These are phyloP conservation scores for Euphydryas editha DNA, from an alignment of 2,888 invertebrate genomes.

Conservation along the genomic window DNA sequence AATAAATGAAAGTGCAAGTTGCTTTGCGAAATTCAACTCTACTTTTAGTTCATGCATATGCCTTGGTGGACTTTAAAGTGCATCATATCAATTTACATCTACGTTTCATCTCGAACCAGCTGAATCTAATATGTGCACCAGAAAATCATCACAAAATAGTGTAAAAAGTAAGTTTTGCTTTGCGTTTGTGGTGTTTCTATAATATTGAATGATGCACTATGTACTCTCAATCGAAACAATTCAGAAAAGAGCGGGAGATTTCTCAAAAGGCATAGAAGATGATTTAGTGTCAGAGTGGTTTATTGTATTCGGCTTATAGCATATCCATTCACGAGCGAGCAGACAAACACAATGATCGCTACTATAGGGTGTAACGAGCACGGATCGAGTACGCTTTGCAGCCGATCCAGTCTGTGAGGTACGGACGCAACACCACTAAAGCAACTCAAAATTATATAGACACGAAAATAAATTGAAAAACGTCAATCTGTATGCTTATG, in stretches of 20 bases:
- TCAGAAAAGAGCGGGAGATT: constrained; percentile 71
- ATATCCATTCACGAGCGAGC: constrained; percentile 78
- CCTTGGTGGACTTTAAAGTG: constrained; percentile 77
- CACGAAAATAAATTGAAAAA: constrained; percentile 82
- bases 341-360: constrained; percentile 82
- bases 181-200: constrained; percentile 32
- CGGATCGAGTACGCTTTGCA: constrained; percentile 80
- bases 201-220: constrained; percentile 81
- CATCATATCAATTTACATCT: constrained; percentile 75
- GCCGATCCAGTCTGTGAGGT: constrained; percentile 82
- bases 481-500: constrained; percentile 82
- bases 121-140: constrained; percentile 43
- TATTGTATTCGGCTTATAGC: constrained; percentile 58
- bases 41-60: constrained; percentile 76
- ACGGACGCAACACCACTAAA: constrained; percentile 84
- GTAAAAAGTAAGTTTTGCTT: constrained; percentile 37
- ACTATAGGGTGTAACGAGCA: constrained; percentile 80
- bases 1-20: constrained; percentile 75
- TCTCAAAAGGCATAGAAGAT: constrained; percentile 77
- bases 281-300: constrained; percentile 76
- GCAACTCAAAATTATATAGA: constrained; percentile 82
- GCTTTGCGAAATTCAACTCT: constrained; percentile 77
- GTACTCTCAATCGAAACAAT: constrained; percentile 67
- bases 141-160: constrained; percentile 51
- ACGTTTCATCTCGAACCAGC: constrained; percentile 32